A percentile compares a stretch with the other conserved stretches of the same genome.
Evolutionary conservation across 2,888 invertebrate genomes (phyloP).

Genomic region (Pelosia muscerda): DNA sequence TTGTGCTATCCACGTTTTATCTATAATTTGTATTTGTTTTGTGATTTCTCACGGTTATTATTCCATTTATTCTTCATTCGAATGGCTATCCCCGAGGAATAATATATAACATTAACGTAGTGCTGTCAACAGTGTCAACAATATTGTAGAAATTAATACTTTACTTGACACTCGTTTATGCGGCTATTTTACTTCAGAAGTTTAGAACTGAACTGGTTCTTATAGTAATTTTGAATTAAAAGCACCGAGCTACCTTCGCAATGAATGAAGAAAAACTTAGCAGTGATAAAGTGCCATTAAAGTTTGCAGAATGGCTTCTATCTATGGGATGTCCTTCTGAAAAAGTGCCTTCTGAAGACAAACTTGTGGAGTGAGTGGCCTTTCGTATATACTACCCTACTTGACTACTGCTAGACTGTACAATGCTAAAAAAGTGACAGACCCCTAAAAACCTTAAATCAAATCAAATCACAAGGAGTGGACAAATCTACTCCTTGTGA

Average conservation of each 20-base stretch:
- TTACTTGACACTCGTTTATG: not conserved
- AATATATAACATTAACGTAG: not conserved
- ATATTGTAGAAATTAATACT: not conserved
- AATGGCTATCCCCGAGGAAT: not conserved
- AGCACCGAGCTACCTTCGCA: slow-evolving; percentile 16
- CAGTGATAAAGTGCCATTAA: slow-evolving; percentile 74
- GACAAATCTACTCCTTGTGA: no score
- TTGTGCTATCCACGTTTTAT: not conserved
- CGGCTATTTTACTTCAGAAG: not conserved
- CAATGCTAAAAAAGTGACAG: no score
- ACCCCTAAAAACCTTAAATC: no score
- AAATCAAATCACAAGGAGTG: no score
- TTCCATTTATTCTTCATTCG: not conserved
- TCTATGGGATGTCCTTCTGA: slow-evolving; percentile 78
- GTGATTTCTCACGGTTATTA: not conserved
- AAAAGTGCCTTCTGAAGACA: slow-evolving; percentile 73
- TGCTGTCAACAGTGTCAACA: not conserved
- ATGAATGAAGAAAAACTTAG: slow-evolving; percentile 69
- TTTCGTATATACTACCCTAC: not conserved
- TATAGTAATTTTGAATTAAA: no score
- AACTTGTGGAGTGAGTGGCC: slow-evolving; percentile 70
- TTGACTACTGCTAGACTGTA: no score
- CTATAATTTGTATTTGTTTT: not conserved
- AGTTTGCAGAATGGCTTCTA: slow-evolving; percentile 77
- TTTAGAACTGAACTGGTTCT: no score